Evolutionary conservation across 2,797 vertebrate genomes (phyloP).

Genomic region (Phalanger gymnotis): DNA sequence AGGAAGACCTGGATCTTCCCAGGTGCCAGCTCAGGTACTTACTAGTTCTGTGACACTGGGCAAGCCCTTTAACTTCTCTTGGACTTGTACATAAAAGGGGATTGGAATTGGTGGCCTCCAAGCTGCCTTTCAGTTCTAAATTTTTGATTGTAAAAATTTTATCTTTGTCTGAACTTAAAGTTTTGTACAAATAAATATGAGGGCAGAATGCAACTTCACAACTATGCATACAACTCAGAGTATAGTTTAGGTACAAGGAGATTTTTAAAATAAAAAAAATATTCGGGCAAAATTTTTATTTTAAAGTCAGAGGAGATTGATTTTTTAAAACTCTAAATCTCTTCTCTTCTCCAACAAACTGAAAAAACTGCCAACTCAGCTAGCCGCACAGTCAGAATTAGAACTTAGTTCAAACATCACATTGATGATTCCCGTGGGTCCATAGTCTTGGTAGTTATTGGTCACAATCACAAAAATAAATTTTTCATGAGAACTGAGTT

Average conservation of each 20-base stretch:
- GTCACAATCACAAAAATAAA: not conserved
- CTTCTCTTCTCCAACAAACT: not conserved
- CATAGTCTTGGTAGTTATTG: not conserved
- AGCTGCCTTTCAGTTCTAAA: not conserved
- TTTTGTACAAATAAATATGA: not conserved
- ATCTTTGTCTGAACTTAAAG: not conserved
- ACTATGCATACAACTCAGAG: not conserved
- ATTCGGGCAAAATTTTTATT: not conserved
- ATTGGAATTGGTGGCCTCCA: not conserved
- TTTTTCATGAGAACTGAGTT: not conserved
- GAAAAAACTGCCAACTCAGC: not conserved
- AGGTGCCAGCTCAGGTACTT: not conserved
- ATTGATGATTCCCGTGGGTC: not conserved
- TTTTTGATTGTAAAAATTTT: not conserved
- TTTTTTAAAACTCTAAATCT: not conserved
- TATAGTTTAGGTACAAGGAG: not conserved
- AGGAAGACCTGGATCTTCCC: not conserved
- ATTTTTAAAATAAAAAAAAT: not conserved
- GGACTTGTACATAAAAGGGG: not conserved
- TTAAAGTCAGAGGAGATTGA: not conserved
- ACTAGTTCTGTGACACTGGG: not conserved
- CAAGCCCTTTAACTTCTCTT: not conserved
- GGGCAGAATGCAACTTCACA: not conserved
- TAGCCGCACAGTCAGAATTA: not conserved
- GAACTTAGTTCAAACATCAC: not conserved